Percentiles rank a stretch among this genome's conserved stretches.
Conservation (phyloP, 2,113 vertebrate species). For the Gila orcuttii region DNA sequence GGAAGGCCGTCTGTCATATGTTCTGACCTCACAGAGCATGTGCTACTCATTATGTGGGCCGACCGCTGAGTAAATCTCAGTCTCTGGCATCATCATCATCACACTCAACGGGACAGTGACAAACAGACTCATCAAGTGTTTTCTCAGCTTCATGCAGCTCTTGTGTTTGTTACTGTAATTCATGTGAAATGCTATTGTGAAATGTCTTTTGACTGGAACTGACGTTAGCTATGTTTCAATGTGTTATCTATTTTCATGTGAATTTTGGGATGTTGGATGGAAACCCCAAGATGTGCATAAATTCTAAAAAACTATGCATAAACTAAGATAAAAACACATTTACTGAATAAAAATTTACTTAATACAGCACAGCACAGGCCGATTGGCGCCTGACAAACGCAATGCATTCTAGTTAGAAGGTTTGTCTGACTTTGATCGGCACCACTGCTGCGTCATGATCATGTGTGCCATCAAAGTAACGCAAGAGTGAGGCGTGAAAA, state of each 20-base stretch:
- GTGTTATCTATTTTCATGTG: background rate
- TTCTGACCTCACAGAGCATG: constrained; percentile 41
- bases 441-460: too few relatives aligned
- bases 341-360: too few relatives aligned
- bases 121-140: background rate
- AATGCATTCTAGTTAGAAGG: too few relatives aligned
- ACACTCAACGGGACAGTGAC: background rate
- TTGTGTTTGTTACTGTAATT: background rate
- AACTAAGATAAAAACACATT: too few relatives aligned
- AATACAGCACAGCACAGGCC: too few relatives aligned
- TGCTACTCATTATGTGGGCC: constrained; percentile 59
- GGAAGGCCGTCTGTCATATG: constrained; percentile 37
- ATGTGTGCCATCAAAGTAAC: too few relatives aligned
- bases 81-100: background rate
- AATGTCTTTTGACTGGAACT: too few relatives aligned
- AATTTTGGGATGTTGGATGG: background rate
- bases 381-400: too few relatives aligned
- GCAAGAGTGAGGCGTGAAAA: too few relatives aligned
- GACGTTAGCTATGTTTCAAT: background rate
- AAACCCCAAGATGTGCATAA: background rate
- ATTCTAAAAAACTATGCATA: background rate
- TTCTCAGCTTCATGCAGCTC: background rate
- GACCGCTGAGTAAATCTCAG: constrained; percentile 59
- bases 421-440: too few relatives aligned
- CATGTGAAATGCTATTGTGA: background rate